A percentile compares a stretch with the other conserved stretches of the same genome.
Conservation (phyloP, 2,113 vertebrate species). For the Cichladusa arquata region DNA sequence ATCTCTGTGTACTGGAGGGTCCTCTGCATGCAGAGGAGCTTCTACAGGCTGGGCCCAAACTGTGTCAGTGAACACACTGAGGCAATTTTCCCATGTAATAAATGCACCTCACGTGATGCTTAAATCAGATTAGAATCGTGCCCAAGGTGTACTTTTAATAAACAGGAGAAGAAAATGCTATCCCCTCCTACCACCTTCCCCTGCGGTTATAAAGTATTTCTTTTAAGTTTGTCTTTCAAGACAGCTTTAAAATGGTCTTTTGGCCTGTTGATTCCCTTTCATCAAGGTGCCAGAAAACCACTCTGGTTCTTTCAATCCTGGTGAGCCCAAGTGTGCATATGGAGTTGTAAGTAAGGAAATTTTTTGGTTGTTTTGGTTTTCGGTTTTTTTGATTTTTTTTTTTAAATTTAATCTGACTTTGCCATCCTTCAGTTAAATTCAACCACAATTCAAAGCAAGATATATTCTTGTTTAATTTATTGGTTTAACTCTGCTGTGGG, state of each 20-base stretch:
- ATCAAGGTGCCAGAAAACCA: neutral
- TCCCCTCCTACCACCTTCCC: constrained; percentile 12
- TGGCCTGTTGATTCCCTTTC: neutral
- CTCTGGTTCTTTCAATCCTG: neutral
- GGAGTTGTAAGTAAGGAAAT: neutral
- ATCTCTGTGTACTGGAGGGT: neutral
- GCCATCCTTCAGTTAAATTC: neutral
- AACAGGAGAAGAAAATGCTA: constrained; percentile 31
- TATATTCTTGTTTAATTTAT: neutral
- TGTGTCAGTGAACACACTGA: constrained; percentile 39
- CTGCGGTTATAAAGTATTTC: constrained; percentile 21
- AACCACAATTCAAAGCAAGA: neutral
- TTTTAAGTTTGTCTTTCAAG: constrained; percentile 50
- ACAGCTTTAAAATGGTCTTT: constrained; percentile 20
- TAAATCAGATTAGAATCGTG: constrained; percentile 49
- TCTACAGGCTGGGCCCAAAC: neutral
- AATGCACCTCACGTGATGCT: constrained; percentile 12
- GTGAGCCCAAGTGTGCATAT: neutral
- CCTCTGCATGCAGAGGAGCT: neutral
- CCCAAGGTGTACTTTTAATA: constrained; percentile 52
- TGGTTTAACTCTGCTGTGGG: neutral
- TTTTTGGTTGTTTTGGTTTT: neutral
- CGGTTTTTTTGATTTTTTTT: rapidly evolving
- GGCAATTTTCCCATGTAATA: constrained; percentile 59
- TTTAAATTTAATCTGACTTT: neutral